A percentile compares a stretch with the other conserved stretches of the same genome.
Evolutionary conservation across 2,888 invertebrate genomes (phyloP).

Genomic region (Esperia sulphurella): DNA sequence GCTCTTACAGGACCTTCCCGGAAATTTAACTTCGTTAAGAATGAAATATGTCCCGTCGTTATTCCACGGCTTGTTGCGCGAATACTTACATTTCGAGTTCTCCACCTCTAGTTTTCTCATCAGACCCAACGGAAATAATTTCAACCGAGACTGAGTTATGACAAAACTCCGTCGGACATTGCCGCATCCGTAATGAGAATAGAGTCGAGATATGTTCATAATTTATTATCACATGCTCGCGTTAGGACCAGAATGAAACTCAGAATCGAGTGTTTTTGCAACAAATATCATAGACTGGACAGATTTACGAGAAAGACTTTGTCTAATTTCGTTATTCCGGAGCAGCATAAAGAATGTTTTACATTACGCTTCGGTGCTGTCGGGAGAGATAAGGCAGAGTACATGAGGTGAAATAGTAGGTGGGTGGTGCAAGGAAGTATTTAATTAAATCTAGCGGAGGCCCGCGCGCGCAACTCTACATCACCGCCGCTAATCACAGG

Average conservation of each 20-base stretch:
- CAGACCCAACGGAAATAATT: constrained; percentile 77
- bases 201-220: constrained; percentile 72
- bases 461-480: constrained; percentile 52
- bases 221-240: constrained; percentile 70
- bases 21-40: constrained; percentile 79
- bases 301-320: constrained; percentile 17
- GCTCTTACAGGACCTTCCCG: constrained; percentile 69
- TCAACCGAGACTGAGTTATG: constrained; percentile 78
- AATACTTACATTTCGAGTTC: constrained; percentile 73
- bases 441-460: constrained; percentile 72
- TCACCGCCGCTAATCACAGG: constrained; percentile 71
- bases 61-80: constrained; percentile 75
- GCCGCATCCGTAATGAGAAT: constrained; percentile 78
- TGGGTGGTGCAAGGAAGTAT: constrained; percentile 65
- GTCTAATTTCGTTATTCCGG: constrained; percentile 15
- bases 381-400: constrained; percentile 52
- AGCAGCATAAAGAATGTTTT: constrained; percentile 30
- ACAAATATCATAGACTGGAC: constrained; percentile 23
- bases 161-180: constrained; percentile 78
- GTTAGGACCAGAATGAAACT: constrained; percentile 37
- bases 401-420: constrained; percentile 62
- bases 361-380: constrained; percentile 29
- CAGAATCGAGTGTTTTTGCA: constrained; percentile 53
- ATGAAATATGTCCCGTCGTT: constrained; percentile 77
- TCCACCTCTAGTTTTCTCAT: constrained; percentile 78